Base-by-base conservation (phyloP, 2,888 invertebrate genomes). In the Apotomis capreana region DNA sequence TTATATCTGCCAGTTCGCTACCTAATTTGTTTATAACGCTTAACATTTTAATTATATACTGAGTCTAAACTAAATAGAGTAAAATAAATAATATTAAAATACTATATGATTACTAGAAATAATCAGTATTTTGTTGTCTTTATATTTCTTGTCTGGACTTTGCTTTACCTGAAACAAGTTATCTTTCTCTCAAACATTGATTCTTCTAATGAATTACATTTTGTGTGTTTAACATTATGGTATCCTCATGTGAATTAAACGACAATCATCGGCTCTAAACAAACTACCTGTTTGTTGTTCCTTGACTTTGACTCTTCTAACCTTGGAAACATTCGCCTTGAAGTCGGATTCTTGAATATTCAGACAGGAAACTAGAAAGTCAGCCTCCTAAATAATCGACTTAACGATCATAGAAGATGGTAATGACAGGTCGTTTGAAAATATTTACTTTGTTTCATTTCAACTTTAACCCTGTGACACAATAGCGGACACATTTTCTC, bases 271-370 rank as follows among this genome's bases (percentile, higher is more conserved):
- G 37, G 52, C 6, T 57, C 51, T 63, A 52, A 58, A 58, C 51
- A 64, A 64, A 70, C 63, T 64, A 70, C 59, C 54, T 37, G 52
- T 64, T 44, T 36, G 63, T 37, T 67, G 49, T 67, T 70, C 65
- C 70, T 70, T 70, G 65, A 70, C 65, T 67, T 67, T 70, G 70
- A 67, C 65, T 70, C 49, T 60, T 70, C 37, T 59, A 44, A 61
- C 60, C 60, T 70, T 61, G 55, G 61, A 9, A 65, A 26, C 64
- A 63, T 58, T 68, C 52, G 26, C 70, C 70, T 70, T 70, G 70
- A 54, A 57, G 9, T 57, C 54, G 15, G 54, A 70, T 70, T 59
- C 46, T 70, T 64, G 37, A 70, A 70, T 59, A 44, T 52, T 59
- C 36, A 60, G 40, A 55, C n/a, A 36, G 37, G n/a, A 46, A 46